phyloP scores from a whole-genome alignment of 2,113 vertebrate species.

The Xiphorhynchus elegans region DNA sequence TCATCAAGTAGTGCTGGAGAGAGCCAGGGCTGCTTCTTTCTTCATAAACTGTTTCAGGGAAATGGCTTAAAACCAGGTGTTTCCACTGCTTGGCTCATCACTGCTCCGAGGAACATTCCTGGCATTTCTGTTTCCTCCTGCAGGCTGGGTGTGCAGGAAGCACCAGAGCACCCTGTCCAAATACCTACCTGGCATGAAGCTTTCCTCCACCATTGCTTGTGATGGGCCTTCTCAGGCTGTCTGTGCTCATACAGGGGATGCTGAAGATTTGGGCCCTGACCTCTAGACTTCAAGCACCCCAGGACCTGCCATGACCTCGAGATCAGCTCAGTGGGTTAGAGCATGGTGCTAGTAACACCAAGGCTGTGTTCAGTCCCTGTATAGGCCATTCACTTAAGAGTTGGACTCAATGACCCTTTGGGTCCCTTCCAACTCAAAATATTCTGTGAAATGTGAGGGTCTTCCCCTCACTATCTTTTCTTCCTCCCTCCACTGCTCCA shows the following conservation, averaged over 20 bases:
- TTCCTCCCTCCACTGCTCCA: neutral
- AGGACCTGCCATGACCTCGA: neutral
- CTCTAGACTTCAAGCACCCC: neutral
- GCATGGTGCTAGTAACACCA: neutral
- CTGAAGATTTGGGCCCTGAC: neutral
- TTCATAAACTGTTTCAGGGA: neutral
- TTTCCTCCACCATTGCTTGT: neutral
- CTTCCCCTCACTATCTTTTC: neutral
- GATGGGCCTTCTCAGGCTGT: neutral
- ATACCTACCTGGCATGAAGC: neutral
- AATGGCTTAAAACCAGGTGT: neutral
- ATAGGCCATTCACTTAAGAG: neutral
- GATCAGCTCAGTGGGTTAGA: neutral
- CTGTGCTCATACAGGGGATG: neutral
- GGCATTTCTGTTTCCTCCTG: neutral
- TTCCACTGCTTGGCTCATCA: neutral
- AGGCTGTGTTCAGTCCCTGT: neutral
- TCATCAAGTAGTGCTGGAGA: neutral
- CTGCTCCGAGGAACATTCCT: neutral
- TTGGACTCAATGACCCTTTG: neutral
- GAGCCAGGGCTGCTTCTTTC: neutral
- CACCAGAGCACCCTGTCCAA: neutral
- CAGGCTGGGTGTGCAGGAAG: neutral
- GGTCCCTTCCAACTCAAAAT: neutral
- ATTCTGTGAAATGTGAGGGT: neutral